Evolutionary conservation across 2,113 vertebrate species (phyloP).

Genomic region (Hippopotamus amphibius): DNA sequence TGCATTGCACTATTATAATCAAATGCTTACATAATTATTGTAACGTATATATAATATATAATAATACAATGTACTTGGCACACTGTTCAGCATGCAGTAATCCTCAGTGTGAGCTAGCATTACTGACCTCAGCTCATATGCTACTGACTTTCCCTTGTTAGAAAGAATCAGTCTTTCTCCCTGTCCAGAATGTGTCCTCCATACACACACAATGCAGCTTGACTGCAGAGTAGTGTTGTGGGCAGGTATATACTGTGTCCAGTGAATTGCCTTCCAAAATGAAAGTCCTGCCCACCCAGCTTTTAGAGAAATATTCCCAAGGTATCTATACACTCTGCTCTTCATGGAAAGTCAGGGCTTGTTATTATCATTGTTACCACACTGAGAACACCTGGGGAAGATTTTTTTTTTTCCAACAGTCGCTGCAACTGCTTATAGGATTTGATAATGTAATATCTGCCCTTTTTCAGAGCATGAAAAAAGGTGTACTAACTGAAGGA

Average conservation of each 20-base stretch:
- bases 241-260: constrained; percentile 90
- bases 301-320: constrained; percentile 89
- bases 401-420: constrained; percentile 89
- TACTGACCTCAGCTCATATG: neutral
- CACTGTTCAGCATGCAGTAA: neutral
- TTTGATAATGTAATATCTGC: constrained; percentile 89
- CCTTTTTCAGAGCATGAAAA: constrained; percentile 89
- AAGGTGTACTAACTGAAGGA: constrained; percentile 88
- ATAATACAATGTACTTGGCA: neutral
- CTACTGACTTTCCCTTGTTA: neutral
- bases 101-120: neutral
- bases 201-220: constrained; percentile 85
- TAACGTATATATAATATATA: neutral
- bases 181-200: neutral
- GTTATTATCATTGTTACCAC: constrained; percentile 87
- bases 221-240: constrained; percentile 91
- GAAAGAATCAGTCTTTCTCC: neutral
- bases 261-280: constrained; percentile 89
- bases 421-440: constrained; percentile 85
- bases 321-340: constrained; percentile 88
- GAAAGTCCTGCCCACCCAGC: constrained; percentile 88
- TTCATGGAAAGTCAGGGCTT: constrained; percentile 84
- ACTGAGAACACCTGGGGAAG: constrained; percentile 89
- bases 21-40: neutral
- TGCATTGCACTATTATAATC: neutral